Evolutionary conservation across 2,113 vertebrate species (phyloP), one percentile per base, ranked within the genome.

Genomic region (Podocnemis expansa): DNA sequence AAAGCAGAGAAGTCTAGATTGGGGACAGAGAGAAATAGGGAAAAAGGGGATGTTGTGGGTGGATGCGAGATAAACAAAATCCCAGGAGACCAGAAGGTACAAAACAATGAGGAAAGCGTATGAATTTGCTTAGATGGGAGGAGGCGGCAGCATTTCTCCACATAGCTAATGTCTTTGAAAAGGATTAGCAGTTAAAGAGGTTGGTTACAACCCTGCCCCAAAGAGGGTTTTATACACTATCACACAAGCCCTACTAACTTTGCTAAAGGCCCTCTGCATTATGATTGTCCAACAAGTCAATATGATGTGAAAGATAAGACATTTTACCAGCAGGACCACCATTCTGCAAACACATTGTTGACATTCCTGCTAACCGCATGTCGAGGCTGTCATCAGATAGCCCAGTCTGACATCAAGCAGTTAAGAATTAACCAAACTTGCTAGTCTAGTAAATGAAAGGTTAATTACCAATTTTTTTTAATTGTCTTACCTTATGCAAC

Each of bases 321-420:
- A 10, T 1, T 76, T 12, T 82, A 17, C 38, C 34, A 45, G 41
- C 75, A 49, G 80, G 3, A 60, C 6, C 63, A 19, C 17, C 17
- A 38, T 75, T 27, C n/a, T 60, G 11, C 52, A 56, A 17, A 43
- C 49, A 43, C 2, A 0, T 31, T 34, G 11, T 19, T 25, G 21
- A 25, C 27, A 34, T 3, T 1, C 41, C 10, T n/a, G 4, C 47
- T 3, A 1, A 11, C 76, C 8, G 38, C n/a, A 29, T 1, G 0
- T 8, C 55, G 11, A 27, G 58, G 43, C 49, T 3, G 1, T 41
- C 51, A 29, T 21, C 12, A 31, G 38, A 43, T 27, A 12, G 24
- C 21, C 10, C 27, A 41, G 22, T 54, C 11, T 10, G 16, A 78
- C 16, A 31, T 16, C 14, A 9, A 19, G 24, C 52, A 17, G 29